These are phyloP conservation scores for Cantharis rufa DNA, from an alignment of 2,888 invertebrate species.

Conservation along the genomic window DNA sequence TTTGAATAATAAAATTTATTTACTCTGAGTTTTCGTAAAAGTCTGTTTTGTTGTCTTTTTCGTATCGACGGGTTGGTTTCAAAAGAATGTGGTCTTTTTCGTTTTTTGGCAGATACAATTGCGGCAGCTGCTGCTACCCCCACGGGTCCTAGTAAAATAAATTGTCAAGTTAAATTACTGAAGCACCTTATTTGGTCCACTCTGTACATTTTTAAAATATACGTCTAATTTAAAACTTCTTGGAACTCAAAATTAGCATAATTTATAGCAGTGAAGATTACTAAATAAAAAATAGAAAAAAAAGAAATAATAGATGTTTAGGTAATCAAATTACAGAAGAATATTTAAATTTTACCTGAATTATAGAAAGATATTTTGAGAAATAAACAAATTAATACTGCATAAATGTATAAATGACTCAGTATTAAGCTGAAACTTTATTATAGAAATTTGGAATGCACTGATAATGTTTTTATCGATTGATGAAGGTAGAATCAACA, in stretches of 20 bases:
- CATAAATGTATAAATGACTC: too few species aligned
- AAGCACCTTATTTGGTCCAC: neutral
- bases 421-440: too few species aligned
- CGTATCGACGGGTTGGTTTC: constrained; percentile 96
- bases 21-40: constrained; percentile 83
- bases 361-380: too few species aligned
- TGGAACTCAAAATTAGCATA: neutral
- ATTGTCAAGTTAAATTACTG: too few species aligned
- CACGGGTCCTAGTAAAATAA: constrained; percentile 72
- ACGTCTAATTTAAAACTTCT: neutral
- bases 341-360: too few species aligned
- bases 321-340: too few species aligned
- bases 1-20: constrained; percentile 43
- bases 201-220: neutral
- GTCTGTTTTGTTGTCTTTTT: constrained; percentile 92
- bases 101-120: constrained; percentile 92
- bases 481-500: too few species aligned
- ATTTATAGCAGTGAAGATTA: neutral
- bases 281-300: neutral
- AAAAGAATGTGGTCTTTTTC: constrained; percentile 93
- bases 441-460: too few species aligned
- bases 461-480: too few species aligned
- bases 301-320: neutral
- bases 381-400: too few species aligned
- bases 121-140: constrained; percentile 97